Conservation (phyloP, 2,888 invertebrate species). For the Sicus ferrugineus region DNA sequence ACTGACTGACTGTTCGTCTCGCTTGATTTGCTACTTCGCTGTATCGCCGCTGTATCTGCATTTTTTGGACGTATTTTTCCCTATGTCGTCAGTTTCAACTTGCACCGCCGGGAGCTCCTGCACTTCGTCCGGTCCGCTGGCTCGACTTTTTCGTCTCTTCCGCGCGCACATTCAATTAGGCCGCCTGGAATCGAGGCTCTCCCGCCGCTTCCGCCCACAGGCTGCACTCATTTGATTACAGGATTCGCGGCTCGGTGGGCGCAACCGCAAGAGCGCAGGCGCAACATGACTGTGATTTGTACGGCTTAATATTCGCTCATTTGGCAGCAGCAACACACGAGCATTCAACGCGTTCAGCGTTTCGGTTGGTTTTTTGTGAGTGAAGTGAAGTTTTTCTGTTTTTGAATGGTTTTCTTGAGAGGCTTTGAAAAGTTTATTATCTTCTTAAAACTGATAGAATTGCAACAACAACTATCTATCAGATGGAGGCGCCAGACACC, state of each 20-base stretch:
- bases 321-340: too few relatives aligned
- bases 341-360: too few relatives aligned
- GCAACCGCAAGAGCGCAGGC: slow-evolving; percentile 1
- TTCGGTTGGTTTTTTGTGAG: too few relatives aligned
- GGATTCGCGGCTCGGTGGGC: slow-evolving; percentile 7
- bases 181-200: slow-evolving; percentile 3
- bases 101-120: too few relatives aligned
- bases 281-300: slow-evolving; percentile 16
- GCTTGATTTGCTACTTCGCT: slow-evolving; percentile 15
- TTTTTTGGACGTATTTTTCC: not conserved
- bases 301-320: not conserved
- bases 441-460: too few relatives aligned
- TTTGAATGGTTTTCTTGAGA: too few relatives aligned
- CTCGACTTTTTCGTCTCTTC: too few relatives aligned
- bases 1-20: slow-evolving; percentile 10
- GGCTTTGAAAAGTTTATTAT: too few relatives aligned
- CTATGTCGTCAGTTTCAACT: not conserved
- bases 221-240: slow-evolving; percentile 29
- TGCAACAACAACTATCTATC: too few relatives aligned
- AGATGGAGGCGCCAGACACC: too few relatives aligned
- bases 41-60: not conserved
- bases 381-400: too few relatives aligned
- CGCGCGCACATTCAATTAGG: slow-evolving; percentile 17
- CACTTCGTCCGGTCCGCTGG: too few relatives aligned
- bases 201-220: not conserved